These are phyloP conservation scores for Leucoptera coffeella DNA, from an alignment of 2,888 invertebrate species.

Conservation along the genomic window DNA sequence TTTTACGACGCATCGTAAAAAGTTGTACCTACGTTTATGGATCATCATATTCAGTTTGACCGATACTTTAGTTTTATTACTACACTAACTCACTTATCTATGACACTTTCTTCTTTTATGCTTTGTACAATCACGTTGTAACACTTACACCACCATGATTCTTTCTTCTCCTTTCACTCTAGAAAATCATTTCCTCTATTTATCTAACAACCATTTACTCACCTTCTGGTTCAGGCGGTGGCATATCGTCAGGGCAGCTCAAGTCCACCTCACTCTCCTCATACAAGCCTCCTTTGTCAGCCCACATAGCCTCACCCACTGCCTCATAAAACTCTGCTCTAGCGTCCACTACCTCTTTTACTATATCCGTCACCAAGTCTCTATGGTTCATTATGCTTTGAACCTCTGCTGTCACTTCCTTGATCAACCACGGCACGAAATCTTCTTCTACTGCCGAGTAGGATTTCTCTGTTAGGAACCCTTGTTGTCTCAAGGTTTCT, in stretches of 20 bases:
- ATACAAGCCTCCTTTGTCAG: too few species aligned
- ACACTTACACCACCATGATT: not conserved
- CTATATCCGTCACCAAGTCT: constrained; percentile 75
- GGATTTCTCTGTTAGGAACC: constrained; percentile 56
- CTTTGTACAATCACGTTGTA: not conserved
- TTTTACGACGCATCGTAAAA: too few species aligned
- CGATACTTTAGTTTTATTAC: too few species aligned
- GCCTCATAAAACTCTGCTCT: constrained; percentile 58
- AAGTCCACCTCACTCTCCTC: constrained; percentile 14
- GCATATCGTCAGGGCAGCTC: constrained; percentile 11
- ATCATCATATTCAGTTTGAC: too few species aligned
- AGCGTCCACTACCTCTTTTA: constrained; percentile 71
- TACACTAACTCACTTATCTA: too few species aligned
- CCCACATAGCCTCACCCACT: too few species aligned
- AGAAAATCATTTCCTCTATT: not conserved
- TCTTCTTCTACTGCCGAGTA: constrained; percentile 65
- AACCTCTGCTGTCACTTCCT: constrained; percentile 74
- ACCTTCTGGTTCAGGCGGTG: constrained; percentile 12
- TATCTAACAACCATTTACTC: constrained; percentile 13
- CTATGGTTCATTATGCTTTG: constrained; percentile 75
- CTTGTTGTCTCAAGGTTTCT: constrained; percentile 71
- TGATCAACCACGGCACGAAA: constrained; percentile 84
- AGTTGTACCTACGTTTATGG: too few species aligned
- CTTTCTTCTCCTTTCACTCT: not conserved
- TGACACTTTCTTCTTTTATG: too few species aligned